A percentile compares a stretch with the other conserved stretches of the same genome.
These are phyloP conservation scores for Proteles cristata DNA, from an alignment of 2,113 vertebrate species.

Conservation along the genomic window DNA sequence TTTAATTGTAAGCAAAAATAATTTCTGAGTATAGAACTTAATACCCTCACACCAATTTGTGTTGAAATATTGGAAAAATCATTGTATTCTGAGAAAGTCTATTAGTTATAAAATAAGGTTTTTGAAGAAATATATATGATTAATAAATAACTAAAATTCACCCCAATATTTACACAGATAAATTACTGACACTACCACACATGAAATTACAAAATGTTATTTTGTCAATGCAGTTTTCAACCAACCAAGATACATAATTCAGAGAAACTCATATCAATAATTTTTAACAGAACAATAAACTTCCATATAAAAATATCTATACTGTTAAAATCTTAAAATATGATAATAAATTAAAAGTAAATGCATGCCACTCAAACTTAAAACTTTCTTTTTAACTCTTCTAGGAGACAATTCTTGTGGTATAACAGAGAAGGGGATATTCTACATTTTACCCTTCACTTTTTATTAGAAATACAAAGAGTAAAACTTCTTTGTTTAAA, in stretches of 20 bases:
- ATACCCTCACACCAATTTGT: slow-evolving; percentile 42
- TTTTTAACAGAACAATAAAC: not conserved
- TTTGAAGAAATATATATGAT: not conserved
- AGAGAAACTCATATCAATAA: not conserved
- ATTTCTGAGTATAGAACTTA: slow-evolving; percentile 46
- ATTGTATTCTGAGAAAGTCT: slow-evolving; percentile 18
- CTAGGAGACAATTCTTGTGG: not conserved
- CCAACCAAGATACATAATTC: not conserved
- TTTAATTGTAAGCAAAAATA: slow-evolving; percentile 62
- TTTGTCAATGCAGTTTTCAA: slow-evolving; percentile 12
- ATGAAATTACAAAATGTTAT: not conserved
- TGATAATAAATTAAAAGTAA: not conserved
- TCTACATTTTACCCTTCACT: slow-evolving; percentile 19
- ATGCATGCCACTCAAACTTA: not conserved
- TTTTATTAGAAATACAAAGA: slow-evolving; percentile 52
- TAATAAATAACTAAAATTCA: slow-evolving; percentile 35
- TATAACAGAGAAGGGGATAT: slow-evolving; percentile 3
- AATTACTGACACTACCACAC: not conserved
- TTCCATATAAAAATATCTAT: not conserved
- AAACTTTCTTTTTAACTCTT: not conserved
- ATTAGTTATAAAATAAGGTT: slow-evolving; percentile 50
- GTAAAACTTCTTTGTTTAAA: slow-evolving; percentile 74
- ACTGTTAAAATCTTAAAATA: not conserved
- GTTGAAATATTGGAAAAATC: slow-evolving; percentile 56
- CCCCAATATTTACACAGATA: not conserved